Percentiles rank a stretch among this genome's conserved stretches.
Conservation (phyloP, 1,140 invertebrate species). For the Drosophila rufa region DNA sequence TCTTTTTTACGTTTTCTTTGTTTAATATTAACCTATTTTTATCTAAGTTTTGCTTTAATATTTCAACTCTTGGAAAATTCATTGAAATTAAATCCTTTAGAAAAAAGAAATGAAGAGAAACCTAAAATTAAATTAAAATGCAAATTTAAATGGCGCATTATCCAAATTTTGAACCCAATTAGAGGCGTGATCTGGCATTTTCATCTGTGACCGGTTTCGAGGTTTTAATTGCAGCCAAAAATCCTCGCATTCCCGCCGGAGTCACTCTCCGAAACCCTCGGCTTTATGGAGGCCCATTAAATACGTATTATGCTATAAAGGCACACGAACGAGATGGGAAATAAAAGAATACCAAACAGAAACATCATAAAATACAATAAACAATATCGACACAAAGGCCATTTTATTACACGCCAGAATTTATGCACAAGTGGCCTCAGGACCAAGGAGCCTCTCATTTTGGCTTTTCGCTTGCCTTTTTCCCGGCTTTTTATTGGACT, state of each 20-base stretch:
- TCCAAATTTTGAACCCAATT: constrained; percentile 5
- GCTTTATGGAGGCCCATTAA: constrained; percentile 66
- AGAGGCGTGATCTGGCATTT: constrained; percentile 9
- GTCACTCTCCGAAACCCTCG: constrained; percentile 5
- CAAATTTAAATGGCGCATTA: background rate
- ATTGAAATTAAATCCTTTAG: background rate
- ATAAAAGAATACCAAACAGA: constrained; percentile 30
- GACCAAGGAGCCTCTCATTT: constrained; percentile 22
- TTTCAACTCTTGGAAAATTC: background rate
- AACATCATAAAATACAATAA: constrained; percentile 71
- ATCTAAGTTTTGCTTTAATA: background rate
- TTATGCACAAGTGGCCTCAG: constrained; percentile 58
- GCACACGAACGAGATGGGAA: constrained; percentile 19
- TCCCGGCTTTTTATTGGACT: constrained; percentile 34
- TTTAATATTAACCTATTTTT: background rate
- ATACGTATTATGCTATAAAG: constrained; percentile 72
- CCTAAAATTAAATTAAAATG: background rate
- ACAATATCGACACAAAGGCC: constrained; percentile 73
- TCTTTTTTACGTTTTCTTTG: no score
- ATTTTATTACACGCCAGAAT: constrained; percentile 74
- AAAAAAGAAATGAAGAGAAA: background rate
- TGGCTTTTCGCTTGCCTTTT: constrained; percentile 18
- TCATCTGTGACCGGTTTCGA: constrained; percentile 1
- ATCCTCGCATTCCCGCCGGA: constrained; percentile 2
- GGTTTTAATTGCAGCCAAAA: constrained; percentile 58